Percentiles rank a stretch among this genome's conserved stretches.
These are phyloP conservation scores for Bothrops alternatus DNA, from an alignment of 2,797 vertebrate genomes.

Conservation along the genomic window DNA sequence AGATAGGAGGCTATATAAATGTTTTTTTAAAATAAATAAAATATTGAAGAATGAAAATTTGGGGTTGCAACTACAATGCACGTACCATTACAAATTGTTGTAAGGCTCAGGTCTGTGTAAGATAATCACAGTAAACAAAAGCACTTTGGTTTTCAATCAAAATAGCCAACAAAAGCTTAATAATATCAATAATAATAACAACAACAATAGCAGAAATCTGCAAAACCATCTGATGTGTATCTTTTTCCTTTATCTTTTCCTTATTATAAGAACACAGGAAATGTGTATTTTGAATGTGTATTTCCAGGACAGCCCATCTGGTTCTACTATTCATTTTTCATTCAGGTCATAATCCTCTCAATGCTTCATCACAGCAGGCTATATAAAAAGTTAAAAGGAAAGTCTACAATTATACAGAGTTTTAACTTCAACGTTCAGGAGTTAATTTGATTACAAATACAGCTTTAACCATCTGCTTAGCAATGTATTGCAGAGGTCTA, in stretches of 20 bases:
- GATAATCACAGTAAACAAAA: not conserved
- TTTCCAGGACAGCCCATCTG: slow-evolving; percentile 13
- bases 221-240: not conserved
- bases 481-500: not conserved
- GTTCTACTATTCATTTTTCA: slow-evolving; percentile 2
- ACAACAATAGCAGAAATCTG: not conserved
- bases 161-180: not conserved
- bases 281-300: not conserved
- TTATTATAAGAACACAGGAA: not conserved
- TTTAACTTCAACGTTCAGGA: not conserved
- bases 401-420: not conserved
- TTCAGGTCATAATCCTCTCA: not conserved
- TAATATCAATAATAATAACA: too few species aligned
- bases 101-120: not conserved
- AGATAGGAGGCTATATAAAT: not conserved
- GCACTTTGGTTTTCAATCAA: not conserved
- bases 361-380: slow-evolving; percentile 6
- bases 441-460: not conserved
- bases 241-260: not conserved
- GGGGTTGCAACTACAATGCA: not conserved
- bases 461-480: not conserved
- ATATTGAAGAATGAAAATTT: not conserved
- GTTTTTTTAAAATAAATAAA: not conserved
- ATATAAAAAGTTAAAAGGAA: not conserved
- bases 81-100: not conserved